Conservation (phyloP, 2,113 vertebrate genomes). For the Pardalotus punctatus region DNA sequence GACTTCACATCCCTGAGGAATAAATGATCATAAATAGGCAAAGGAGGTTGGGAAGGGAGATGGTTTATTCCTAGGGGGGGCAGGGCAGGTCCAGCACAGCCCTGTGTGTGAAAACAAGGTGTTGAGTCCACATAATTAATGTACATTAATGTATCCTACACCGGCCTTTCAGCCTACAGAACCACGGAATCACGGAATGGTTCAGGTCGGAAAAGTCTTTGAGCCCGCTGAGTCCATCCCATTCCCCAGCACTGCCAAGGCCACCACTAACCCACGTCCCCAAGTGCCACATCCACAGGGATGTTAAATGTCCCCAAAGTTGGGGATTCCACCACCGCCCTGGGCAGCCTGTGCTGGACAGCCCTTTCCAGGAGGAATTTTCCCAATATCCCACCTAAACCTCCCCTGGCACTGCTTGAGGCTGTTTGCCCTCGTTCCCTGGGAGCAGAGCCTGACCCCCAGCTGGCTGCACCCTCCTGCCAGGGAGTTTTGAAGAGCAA, state of each 20-base stretch:
- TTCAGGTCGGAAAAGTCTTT: neutral
- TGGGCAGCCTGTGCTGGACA: neutral
- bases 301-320: neutral
- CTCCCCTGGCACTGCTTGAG: neutral
- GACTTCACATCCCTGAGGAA: neutral
- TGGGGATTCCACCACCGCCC: neutral
- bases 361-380: neutral
- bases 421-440: neutral
- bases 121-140: rapidly evolving
- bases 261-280: neutral
- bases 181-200: rapidly evolving
- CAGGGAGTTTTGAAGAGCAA: neutral
- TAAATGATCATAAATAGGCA: rapidly evolving
- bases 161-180: neutral
- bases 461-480: neutral
- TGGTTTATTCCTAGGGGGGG: rapidly evolving
- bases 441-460: neutral
- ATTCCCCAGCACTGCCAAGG: neutral
- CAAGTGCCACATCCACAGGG: neutral
- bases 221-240: neutral
- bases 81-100: neutral
- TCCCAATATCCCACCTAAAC: neutral
- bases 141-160: rapidly evolving
- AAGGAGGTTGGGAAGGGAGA: neutral
- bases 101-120: rapidly evolving